A percentile compares a stretch with the other conserved stretches of the same genome.
These are phyloP conservation scores for Drosophila sturtevanti DNA, from an alignment of 1,140 invertebrate genomes.

Conservation along the genomic window DNA sequence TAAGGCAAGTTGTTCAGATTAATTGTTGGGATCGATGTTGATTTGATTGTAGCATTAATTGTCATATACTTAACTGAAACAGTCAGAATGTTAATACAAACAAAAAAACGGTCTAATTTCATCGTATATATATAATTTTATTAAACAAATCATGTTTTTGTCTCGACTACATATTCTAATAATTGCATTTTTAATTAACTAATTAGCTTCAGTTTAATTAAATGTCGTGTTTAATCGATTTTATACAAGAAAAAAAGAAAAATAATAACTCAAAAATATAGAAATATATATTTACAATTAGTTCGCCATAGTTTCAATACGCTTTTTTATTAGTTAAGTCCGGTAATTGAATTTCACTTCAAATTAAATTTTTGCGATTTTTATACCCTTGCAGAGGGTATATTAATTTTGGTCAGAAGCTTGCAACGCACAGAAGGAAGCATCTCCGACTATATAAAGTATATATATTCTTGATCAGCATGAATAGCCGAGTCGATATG, in stretches of 20 bases:
- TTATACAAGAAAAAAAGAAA: not conserved
- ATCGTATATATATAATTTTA: not conserved
- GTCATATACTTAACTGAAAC: not conserved
- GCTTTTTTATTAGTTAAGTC: no score
- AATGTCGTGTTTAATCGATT: not conserved
- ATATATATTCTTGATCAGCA: no score
- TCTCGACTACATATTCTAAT: not conserved
- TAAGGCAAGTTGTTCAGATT: constrained; percentile 19
- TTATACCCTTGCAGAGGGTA: no score
- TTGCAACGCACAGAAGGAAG: no score
- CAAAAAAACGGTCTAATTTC: no score
- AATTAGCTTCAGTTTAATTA: not conserved
- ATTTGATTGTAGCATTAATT: not conserved
- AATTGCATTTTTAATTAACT: not conserved
- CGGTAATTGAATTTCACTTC: no score
- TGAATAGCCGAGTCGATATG: no score
- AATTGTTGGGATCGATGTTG: not conserved
- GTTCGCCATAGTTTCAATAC: not conserved
- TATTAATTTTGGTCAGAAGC: no score
- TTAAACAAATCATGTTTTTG: not conserved
- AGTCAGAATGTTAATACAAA: not conserved
- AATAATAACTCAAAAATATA: no score
- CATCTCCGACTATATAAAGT: no score
- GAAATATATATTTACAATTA: not conserved
- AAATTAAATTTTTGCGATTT: no score